Evolutionary conservation across 2,797 vertebrate species (phyloP).

Genomic region (Cuniculus paca): DNA sequence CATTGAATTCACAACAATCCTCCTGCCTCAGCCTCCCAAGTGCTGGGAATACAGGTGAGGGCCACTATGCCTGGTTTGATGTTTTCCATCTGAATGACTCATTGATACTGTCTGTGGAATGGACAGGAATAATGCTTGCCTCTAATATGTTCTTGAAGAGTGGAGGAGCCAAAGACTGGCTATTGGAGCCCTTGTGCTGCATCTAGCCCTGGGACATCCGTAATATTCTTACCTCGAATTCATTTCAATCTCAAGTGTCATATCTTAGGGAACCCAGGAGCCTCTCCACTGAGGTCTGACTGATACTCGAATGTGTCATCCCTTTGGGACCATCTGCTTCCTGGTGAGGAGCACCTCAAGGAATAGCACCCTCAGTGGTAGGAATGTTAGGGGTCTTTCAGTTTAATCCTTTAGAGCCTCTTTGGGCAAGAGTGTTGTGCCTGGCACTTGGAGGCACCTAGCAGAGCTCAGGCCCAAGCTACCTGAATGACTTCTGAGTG

Average conservation of each 20-base stretch:
- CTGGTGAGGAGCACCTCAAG: background rate
- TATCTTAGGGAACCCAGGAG: background rate
- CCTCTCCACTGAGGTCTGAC: background rate
- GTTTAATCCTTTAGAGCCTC: background rate
- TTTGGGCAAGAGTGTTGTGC: background rate
- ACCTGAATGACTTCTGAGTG: background rate
- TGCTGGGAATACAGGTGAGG: background rate
- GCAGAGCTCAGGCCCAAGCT: background rate
- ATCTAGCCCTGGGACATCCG: background rate
- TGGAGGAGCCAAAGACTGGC: background rate
- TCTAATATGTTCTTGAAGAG: constrained; percentile 3
- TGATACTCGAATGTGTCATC: background rate
- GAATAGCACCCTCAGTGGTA: background rate
- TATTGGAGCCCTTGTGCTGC: background rate
- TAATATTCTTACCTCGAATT: background rate
- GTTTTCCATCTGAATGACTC: background rate
- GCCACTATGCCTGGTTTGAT: background rate
- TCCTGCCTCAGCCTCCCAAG: background rate
- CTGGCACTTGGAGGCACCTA: background rate
- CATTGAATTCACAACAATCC: background rate
- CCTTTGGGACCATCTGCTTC: constrained; percentile 9
- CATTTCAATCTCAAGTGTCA: background rate
- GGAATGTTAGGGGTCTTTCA: background rate
- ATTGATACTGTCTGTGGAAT: background rate
- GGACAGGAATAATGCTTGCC: constrained; percentile 7